Evolutionary conservation across 1,140 invertebrate species (phyloP).

Genomic region (Anagrus nilaparvatae): DNA sequence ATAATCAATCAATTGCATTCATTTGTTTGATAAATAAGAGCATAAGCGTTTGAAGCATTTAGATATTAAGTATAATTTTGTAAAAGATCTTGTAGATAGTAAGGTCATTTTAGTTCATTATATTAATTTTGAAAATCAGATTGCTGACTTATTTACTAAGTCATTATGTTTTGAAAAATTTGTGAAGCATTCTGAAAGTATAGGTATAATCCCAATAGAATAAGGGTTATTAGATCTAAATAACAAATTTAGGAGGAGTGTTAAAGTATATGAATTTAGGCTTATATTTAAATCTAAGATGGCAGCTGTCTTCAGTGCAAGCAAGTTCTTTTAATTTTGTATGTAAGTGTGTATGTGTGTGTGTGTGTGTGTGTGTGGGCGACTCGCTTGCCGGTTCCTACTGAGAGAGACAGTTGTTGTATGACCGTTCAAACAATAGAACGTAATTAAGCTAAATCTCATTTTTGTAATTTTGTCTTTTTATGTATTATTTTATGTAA

Average conservation of each 20-base stretch:
- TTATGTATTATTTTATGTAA: no score
- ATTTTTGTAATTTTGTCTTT: no score
- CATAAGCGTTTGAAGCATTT: conserved; percentile 13
- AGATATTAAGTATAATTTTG: conserved; percentile 13
- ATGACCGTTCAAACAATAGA: no score
- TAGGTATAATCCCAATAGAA: not conserved
- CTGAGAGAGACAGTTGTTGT: no score
- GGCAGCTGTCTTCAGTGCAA: no score
- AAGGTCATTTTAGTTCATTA: conserved; percentile 19
- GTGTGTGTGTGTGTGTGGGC: no score
- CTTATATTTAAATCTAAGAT: no score
- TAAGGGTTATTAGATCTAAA: not conserved
- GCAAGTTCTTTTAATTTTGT: no score
- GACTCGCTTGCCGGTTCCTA: no score
- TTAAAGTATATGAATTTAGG: no score
- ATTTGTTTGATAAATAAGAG: not conserved
- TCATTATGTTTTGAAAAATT: not conserved
- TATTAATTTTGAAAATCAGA: not conserved
- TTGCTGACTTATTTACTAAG: conserved; percentile 6
- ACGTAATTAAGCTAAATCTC: no score
- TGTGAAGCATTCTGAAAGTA: conserved; percentile 14
- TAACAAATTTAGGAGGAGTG: not conserved
- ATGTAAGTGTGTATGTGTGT: no score
- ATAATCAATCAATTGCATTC: conserved; percentile 5
- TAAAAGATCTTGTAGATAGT: not conserved